A percentile compares a stretch with the other conserved stretches of the same genome.
Evolutionary conservation across 2,113 vertebrate genomes (phyloP).

Genomic region (Menura novaehollandiae): DNA sequence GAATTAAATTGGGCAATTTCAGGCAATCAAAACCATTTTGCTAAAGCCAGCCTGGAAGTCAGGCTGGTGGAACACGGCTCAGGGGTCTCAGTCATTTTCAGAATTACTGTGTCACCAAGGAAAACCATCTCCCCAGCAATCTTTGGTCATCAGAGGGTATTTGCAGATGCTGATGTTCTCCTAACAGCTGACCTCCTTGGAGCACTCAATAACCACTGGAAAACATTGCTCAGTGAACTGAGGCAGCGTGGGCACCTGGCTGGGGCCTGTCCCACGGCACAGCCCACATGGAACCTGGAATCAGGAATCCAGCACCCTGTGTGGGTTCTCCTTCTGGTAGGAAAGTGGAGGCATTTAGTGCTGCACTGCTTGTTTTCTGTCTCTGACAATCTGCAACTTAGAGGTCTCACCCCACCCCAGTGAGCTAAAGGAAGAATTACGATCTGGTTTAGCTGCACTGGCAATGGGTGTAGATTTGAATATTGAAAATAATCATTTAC

Average conservation of each 20-base stretch:
- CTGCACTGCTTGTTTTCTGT: background rate
- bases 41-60: background rate
- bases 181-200: background rate
- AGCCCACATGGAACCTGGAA: background rate
- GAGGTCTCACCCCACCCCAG: background rate
- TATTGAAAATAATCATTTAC: background rate
- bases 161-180: background rate
- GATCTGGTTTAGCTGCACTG: background rate
- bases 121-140: background rate
- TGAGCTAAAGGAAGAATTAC: background rate
- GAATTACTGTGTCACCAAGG: background rate
- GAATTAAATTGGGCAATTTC: background rate
- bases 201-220: background rate
- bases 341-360: background rate
- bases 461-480: background rate
- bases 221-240: background rate
- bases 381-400: background rate
- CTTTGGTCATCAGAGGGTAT: background rate
- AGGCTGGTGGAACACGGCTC: background rate
- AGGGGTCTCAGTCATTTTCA: background rate
- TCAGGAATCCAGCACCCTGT: accelerated
- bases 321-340: background rate
- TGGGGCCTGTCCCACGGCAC: background rate
- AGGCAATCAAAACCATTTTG: background rate
- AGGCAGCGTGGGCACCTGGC: background rate